Evolutionary conservation across 2,113 vertebrate genomes (phyloP), one percentile per base, ranked within the genome.

Genomic region (Entomyzon cyanotis): DNA sequence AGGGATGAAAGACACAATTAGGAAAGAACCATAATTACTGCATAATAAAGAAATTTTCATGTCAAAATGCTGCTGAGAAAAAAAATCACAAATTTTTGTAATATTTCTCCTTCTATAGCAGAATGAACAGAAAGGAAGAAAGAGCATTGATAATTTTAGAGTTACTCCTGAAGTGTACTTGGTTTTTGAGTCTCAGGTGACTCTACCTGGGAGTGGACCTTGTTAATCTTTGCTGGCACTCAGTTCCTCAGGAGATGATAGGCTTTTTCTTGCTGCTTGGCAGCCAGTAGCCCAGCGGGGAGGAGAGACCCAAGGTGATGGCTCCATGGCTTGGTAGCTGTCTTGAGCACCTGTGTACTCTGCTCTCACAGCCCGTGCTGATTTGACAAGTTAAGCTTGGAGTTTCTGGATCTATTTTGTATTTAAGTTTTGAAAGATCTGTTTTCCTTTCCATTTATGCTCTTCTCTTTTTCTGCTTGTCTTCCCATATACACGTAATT

Each of bases 31-130:
- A 39, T 70, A 78, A 68, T 95, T 94, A 81, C 80, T 84, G 69
- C 67, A 65, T 92, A 86, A 80, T 87, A 79, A 71, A 93, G 74
- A 89, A 84, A 91, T 81, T 90, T 94, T 85, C 41, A 73, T 85
- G 82, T 89, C 92, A 93, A 93, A 90, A 90, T 78, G 81, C 70
- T 82, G 47, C 83, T 75, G 78, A 92, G 76, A 89, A 93, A 91
- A 91, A 77, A 91, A 93, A 84, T 63, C 52, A 75, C 65, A 28
- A 30, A 5, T 63, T 71, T 92, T 91, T 58, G 76, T 93, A 76
- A 39, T 93, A 59, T 74, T 93, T 96, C 84, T 78, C 46, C 44
- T 89, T 80, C 15, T 30, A 15, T 22, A 91, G 78, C 27, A 91
- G 87, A 85, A 90, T 49, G 80, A 76, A 56, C 14, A 55, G 15